Evolutionary conservation across 2,797 vertebrate species (phyloP).

Genomic region (Artibeus jamaicensis): DNA sequence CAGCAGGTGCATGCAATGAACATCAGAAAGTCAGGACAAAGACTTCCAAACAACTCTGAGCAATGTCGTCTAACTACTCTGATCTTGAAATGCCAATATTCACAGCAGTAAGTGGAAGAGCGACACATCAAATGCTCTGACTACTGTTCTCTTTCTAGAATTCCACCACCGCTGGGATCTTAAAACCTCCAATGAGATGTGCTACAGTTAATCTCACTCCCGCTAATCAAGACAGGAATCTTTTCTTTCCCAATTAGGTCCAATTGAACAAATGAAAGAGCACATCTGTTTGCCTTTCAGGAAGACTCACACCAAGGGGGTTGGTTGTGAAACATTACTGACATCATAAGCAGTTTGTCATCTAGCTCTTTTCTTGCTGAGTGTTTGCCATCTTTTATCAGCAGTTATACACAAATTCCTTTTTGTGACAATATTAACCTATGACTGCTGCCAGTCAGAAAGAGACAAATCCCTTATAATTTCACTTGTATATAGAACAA

Average conservation of each 20-base stretch:
- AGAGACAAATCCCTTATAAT: background rate
- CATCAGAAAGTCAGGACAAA: background rate
- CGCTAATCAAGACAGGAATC: conserved; percentile 53
- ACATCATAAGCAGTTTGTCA: background rate
- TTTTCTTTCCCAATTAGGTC: conserved; percentile 51
- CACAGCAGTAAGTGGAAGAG: background rate
- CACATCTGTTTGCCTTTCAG: conserved; percentile 38
- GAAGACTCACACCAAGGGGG: background rate
- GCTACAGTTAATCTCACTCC: background rate
- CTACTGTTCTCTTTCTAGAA: background rate
- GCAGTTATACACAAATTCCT: background rate
- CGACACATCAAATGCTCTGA: background rate
- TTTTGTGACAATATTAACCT: conserved; percentile 71
- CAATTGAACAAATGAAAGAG: background rate
- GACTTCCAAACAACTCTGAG: background rate
- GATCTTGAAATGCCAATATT: background rate
- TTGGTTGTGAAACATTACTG: background rate
- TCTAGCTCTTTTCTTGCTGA: background rate
- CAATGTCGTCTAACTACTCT: background rate
- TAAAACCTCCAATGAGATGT: background rate
- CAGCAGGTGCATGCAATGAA: background rate
- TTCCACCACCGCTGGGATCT: background rate
- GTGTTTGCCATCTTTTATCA: conserved; percentile 45
- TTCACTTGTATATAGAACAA: background rate
- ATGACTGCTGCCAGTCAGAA: background rate